Conservation (phyloP, 2,113 vertebrate species). For the Phoenicopterus ruber region DNA sequence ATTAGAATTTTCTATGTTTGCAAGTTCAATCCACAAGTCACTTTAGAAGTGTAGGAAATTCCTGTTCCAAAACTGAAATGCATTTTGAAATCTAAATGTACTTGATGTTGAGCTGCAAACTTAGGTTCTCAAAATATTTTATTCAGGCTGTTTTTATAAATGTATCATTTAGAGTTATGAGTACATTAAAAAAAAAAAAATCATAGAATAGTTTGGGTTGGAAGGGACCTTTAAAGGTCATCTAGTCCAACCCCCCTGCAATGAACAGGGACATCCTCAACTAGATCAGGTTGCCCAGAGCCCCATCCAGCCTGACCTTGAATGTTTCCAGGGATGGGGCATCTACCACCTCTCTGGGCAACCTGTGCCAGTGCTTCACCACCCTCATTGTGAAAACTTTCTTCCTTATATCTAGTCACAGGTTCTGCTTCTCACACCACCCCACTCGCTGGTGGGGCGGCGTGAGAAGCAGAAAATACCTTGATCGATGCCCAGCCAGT, state of each 20-base stretch:
- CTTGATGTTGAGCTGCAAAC: background rate
- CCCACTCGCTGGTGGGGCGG: too few species aligned
- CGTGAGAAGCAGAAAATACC: too few species aligned
- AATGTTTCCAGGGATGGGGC: too few species aligned
- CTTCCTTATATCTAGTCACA: too few species aligned
- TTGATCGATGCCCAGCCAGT: too few species aligned
- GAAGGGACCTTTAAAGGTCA: too few species aligned
- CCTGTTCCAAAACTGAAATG: background rate
- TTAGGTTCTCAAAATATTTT: background rate
- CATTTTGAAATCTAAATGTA: background rate
- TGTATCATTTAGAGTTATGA: background rate
- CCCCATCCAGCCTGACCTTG: too few species aligned
- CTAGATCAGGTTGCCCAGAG: slow-evolving; percentile 73
- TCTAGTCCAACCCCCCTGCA: too few species aligned
- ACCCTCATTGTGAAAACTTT: too few species aligned
- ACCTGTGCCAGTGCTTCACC: too few species aligned
- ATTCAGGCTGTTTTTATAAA: background rate
- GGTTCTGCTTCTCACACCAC: too few species aligned
- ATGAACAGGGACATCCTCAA: slow-evolving; percentile 70
- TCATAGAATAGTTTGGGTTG: background rate
- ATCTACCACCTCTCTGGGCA: too few species aligned
- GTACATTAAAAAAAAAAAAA: background rate
- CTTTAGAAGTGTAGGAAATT: background rate
- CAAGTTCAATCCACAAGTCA: background rate
- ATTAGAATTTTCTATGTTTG: background rate